A percentile compares a stretch with the other conserved stretches of the same genome.
Conservation (phyloP, 2,113 vertebrate genomes). For the Trematocara marginatum region DNA sequence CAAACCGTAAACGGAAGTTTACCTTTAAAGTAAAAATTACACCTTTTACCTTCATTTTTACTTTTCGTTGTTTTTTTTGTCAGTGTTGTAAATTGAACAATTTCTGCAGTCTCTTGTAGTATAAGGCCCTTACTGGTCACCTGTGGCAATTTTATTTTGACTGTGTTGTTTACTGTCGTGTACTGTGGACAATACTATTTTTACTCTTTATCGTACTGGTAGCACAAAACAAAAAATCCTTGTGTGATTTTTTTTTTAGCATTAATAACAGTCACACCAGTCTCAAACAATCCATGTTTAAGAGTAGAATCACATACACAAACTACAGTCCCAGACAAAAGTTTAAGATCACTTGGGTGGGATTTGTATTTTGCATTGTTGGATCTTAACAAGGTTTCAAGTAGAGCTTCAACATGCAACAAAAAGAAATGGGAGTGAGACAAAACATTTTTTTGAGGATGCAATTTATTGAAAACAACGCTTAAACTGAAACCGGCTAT, state of each 20-base stretch:
- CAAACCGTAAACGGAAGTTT: background rate
- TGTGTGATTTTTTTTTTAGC: background rate
- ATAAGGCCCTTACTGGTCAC: background rate
- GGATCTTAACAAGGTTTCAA: background rate
- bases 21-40: background rate
- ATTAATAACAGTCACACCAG: background rate
- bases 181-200: background rate
- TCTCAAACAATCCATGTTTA: background rate
- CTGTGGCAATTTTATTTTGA: background rate
- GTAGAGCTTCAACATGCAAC: background rate
- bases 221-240: background rate
- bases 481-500: background rate
- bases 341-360: background rate
- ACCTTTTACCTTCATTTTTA: background rate
- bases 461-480: background rate
- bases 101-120: background rate
- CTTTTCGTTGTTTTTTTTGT: background rate
- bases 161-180: background rate
- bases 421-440: background rate
- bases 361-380: background rate
- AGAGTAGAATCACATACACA: background rate
- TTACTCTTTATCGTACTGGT: background rate
- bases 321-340: background rate
- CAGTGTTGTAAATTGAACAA: background rate
- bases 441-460: background rate